phyloP scores from a whole-genome alignment of 2,888 invertebrate species.

The Cheilosia vernalis region DNA sequence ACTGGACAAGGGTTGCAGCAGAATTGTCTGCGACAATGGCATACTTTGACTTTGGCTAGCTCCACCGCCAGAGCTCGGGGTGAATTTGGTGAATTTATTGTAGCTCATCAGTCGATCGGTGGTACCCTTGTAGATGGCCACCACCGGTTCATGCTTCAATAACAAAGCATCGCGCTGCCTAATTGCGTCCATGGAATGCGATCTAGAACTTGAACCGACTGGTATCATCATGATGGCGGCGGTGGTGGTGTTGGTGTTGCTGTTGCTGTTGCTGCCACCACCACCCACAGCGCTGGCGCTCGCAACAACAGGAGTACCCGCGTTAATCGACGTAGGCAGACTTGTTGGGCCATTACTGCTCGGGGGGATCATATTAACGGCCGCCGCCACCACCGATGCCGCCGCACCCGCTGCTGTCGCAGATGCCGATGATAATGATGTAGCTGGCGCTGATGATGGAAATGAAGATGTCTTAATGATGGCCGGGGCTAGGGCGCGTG shows the following conservation, averaged over 20 bases:
- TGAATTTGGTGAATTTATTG: slow-evolving; percentile 77
- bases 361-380: slow-evolving; percentile 69
- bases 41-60: slow-evolving; percentile 65
- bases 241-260: slow-evolving; percentile 61
- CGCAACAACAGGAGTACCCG: slow-evolving; percentile 66
- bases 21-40: slow-evolving; percentile 78
- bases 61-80: slow-evolving; percentile 57
- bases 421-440: slow-evolving; percentile 64
- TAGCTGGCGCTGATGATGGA: slow-evolving; percentile 71
- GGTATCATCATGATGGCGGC: slow-evolving; percentile 72
- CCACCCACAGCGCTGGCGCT: slow-evolving; percentile 67
- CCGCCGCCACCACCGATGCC: slow-evolving; percentile 40
- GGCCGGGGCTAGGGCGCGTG: slow-evolving; percentile 79
- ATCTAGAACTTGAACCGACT: slow-evolving; percentile 79
- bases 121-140: slow-evolving; percentile 60
- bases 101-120: slow-evolving; percentile 81
- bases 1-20: slow-evolving; percentile 82
- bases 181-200: slow-evolving; percentile 83
- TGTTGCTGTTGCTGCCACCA: slow-evolving; percentile 62
- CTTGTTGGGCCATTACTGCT: slow-evolving; percentile 73
- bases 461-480: slow-evolving; percentile 75
- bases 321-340: slow-evolving; percentile 72
- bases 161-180: slow-evolving; percentile 80
- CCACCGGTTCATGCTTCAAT: slow-evolving; percentile 80
- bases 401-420: slow-evolving; percentile 53